Base-by-base conservation (phyloP, 2,797 vertebrate species). In the Sciaenops ocellatus region DNA sequence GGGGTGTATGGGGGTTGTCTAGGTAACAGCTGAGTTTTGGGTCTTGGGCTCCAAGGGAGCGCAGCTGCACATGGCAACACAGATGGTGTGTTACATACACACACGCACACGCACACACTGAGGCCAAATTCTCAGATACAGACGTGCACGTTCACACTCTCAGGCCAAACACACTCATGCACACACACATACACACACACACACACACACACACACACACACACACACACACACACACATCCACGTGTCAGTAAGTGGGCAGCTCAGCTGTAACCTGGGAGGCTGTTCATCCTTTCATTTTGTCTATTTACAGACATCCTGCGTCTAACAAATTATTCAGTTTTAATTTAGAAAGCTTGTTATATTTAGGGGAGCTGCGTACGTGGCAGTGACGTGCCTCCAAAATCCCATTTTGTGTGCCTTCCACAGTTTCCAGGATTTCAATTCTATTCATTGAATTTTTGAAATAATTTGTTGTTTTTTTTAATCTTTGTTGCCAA, bases 1-100 rank as follows among this genome's bases (percentile, higher is more conserved):
- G 50, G 79, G 63, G 52, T 80, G 77, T 73, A 65, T 66, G 80
- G 48, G 83, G 83, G 87, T 89, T 90, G 87, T 92, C 88, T 88
- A 91, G 87, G 82, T 84, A 92, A 90, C 91, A 93, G 91, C 91
- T 92, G 89, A 91, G 84, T 81, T 92, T 92, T 82, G 63, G 89
- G 84, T 89, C 86, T 88, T 73, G 59, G 73, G 84, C 83, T 92
- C 82, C 50, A 63, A 89, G 86, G 86, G 85, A 85, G 75, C 86
- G n/a, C 92, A 92, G 89, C 92, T 93, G 92, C 90, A 90, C 81
- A 90, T 69, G 86, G 82, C 70, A 83, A 84, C 86, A 84, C 91
- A 93, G 92, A 93, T 93, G 92, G 90, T 84, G 55, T 83, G 60
- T 75, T 63, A 42, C 78, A 79, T 76, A 71, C 56, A 44, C n/a